Percentiles rank a stretch among this genome's conserved stretches.
These are phyloP conservation scores for Sus cebifrons DNA, from an alignment of 2,797 vertebrate species.

Conservation along the genomic window DNA sequence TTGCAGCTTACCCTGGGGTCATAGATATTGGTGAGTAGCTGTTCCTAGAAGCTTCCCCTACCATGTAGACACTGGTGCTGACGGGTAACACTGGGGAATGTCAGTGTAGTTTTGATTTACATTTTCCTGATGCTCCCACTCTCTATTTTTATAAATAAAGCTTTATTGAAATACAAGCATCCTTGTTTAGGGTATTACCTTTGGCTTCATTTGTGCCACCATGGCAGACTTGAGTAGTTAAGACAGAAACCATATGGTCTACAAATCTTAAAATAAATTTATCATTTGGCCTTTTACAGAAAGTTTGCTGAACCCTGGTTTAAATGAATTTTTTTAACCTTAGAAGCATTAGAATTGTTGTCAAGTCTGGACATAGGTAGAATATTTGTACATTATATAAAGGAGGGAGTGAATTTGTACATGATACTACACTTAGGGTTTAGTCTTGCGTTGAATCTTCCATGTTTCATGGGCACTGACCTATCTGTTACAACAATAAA, in stretches of 20 bases:
- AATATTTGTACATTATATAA: not conserved
- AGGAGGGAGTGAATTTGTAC: not conserved
- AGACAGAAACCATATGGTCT: not conserved
- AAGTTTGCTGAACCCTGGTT: not conserved
- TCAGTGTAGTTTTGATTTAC: slow-evolving; percentile 14
- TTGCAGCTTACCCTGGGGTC: not conserved
- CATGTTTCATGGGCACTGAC: not conserved
- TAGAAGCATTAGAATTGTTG: not conserved
- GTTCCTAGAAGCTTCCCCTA: not conserved
- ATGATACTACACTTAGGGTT: not conserved
- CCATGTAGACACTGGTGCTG: not conserved
- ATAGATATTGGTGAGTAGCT: not conserved
- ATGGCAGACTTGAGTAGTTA: not conserved
- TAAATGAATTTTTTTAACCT: not conserved
- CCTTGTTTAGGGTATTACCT: not conserved
- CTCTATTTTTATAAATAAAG: slow-evolving; percentile 50
- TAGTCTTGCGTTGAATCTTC: slow-evolving; percentile 2
- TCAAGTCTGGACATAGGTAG: not conserved
- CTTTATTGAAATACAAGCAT: not conserved
- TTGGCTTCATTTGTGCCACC: not conserved
- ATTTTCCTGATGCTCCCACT: not conserved
- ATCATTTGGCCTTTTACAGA: slow-evolving; percentile 1
- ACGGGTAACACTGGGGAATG: not conserved
- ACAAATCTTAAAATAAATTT: not conserved
- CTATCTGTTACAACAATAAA: not conserved